A percentile compares a stretch with the other conserved stretches of the same genome.
Conservation (phyloP, 2,113 vertebrate species). For the Centropus unirufus region DNA sequence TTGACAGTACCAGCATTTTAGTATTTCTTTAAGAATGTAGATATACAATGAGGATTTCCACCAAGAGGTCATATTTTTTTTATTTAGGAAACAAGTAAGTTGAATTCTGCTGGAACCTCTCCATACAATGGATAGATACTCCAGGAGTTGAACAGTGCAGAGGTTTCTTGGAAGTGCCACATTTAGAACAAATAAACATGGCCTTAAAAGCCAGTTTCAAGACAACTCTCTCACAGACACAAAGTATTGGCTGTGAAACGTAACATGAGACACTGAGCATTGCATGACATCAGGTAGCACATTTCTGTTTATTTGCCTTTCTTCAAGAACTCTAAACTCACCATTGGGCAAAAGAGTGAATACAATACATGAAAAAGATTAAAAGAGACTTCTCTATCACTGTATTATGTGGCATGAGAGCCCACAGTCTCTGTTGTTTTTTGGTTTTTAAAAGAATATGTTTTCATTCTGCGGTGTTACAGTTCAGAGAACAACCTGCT, state of each 20-base stretch:
- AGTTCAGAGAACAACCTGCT: neutral
- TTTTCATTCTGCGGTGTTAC: neutral
- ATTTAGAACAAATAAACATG: neutral
- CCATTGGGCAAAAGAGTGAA: neutral
- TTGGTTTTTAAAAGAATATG: neutral
- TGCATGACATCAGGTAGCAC: neutral
- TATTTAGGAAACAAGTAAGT: neutral
- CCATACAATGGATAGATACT: neutral
- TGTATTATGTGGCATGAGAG: neutral
- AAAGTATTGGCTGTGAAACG: neutral
- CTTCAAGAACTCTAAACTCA: conserved; percentile 17
- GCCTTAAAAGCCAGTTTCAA: neutral
- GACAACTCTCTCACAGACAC: neutral
- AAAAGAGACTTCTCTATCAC: conserved; percentile 13
- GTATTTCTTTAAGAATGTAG: neutral
- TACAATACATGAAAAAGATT: conserved; percentile 36
- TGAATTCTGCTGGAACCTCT: neutral
- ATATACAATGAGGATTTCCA: neutral
- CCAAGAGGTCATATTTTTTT: neutral
- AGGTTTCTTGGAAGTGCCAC: neutral
- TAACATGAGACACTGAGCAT: neutral
- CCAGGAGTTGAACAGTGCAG: neutral
- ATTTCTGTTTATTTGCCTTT: conserved; percentile 50
- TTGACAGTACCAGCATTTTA: neutral
- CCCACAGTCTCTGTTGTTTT: neutral